Evolutionary conservation across 2,888 invertebrate genomes (phyloP), one percentile per base, ranked within the genome.

Genomic region (Nomada goodeniana): DNA sequence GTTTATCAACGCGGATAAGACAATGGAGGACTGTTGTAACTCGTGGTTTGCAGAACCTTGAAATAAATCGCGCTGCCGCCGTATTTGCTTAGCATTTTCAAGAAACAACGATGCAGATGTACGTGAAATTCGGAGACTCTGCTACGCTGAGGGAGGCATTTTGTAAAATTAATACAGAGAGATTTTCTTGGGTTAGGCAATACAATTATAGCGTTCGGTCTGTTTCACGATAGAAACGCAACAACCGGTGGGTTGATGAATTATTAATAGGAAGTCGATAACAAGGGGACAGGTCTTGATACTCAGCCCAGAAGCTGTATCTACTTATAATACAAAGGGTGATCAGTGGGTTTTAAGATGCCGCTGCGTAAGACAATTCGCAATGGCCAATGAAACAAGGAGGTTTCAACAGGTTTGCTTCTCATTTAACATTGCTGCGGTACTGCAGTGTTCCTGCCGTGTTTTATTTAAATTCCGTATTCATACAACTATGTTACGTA

Each of bases 1-100:
- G 68, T 70, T 79, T 73, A 73, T 85, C 64, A 71, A 7, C 70
- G 42, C 59, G 68, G 36, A 71, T 60, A 76, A 70, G 5, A 69
- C 61, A 84, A 84, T 81, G 55, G 70, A 26, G 50, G 26, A 52
- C 71, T 42, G 72, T 71, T 57, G 64, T 74, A 81, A 82, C 57
- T 23, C 50, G 13, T 10, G 20, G 64, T 26, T 72, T 72, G 53
- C 57, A 47, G 52, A 72, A 67, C 72, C 84, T 84, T 76, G 79
- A 64, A 76, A 69, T 59, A n/a, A 67, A 52, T 26, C 50, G 29
- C 23, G 11, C n/a, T n/a, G 36, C 52, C 53, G 23, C 26, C 20
- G 9, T 13, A 29, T 42, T 65, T 68, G 5, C 50, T 61, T 50
- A 29, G 11, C 26, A 29, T 23, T 52, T 44, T 23, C 20, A 47